Percentiles rank a stretch among this genome's conserved stretches.
phyloP scores from a whole-genome alignment of 2,888 invertebrate species.

The Tenthredo scrophulariae region DNA sequence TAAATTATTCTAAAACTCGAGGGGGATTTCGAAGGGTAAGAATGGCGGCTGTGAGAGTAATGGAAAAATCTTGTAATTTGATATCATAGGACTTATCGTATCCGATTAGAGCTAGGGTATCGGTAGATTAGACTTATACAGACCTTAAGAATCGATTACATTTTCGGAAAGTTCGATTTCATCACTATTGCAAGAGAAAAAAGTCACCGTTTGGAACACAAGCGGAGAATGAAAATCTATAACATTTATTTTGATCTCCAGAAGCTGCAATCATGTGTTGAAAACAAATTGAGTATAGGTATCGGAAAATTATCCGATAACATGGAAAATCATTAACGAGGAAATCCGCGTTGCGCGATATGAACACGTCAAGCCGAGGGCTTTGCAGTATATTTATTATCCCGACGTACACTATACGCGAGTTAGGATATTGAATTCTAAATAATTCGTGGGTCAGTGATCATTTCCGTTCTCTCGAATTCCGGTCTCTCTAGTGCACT shows the following conservation, averaged over 20 bases:
- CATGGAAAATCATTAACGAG: neutral
- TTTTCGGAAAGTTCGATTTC: neutral
- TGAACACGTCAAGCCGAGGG: neutral
- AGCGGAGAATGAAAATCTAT: neutral
- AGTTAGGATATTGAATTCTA: conserved; percentile 12
- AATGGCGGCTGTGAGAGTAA: neutral
- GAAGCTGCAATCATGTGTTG: neutral
- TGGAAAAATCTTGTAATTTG: conserved; percentile 27
- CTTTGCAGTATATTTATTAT: neutral
- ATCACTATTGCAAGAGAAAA: neutral
- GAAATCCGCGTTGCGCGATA: neutral
- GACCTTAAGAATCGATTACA: neutral
- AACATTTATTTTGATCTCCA: neutral
- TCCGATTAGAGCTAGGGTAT: neutral
- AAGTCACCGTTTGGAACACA: neutral
- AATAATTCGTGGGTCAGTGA: conserved; percentile 23
- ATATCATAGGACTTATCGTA: neutral
- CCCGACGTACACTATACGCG: neutral
- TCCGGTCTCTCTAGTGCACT: neutral
- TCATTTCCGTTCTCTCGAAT: conserved; percentile 1
- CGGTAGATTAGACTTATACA: neutral
- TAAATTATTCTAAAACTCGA: conserved; percentile 31
- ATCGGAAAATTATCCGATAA: neutral
- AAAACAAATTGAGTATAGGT: neutral
- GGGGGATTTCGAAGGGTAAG: conserved; percentile 10